Evolutionary conservation across 2,888 invertebrate species (phyloP), one percentile per base, ranked within the genome.

Genomic region (Catocala fraxini): DNA sequence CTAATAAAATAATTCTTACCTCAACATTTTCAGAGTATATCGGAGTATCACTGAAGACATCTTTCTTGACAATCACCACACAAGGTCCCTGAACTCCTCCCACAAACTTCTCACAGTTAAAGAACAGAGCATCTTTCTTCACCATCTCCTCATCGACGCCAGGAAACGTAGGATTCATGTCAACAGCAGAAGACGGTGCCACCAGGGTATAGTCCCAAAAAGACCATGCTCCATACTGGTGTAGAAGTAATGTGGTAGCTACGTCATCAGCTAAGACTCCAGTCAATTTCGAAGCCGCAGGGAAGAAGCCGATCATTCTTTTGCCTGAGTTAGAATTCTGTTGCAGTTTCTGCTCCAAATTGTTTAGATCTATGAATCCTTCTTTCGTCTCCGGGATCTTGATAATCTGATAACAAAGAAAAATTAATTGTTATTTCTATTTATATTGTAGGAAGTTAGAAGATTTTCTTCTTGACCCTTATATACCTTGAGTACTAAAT

Each of bases 151-250:
- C 96, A 63, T 96, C 96, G 1, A 96, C 96, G 42, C 97, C 97
- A 1, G 92, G 89, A 61, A 94, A 92, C 10, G 96, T 94, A 0
- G 98, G 98, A 84, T 98, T 98, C 97, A 98, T 97, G 79, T 98
- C 97, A 60, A 98, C 95, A 13, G 95, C 93, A 0, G 97, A 95
- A 80, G 97, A 97, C 0, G 98, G 97, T 63, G 97, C 97, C 5
- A 98, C 97, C 4, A 97, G 95, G 6, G 98, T 98, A 84, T 97
- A 98, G 87, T 98, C 98, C 98, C 98, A 99, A 82, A 98, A 96
- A 4, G 98, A 96, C 72, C 97, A 95, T 0, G 98, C 98, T 7
- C 97, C 97, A 83, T 97, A 97, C 61, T 95, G 97, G 82, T 98
- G 98, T 11, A 98, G 94, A 5, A 98, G 91, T 12, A 97, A 90